Percentiles rank a stretch among this genome's conserved stretches.
Conservation (phyloP, 2,797 vertebrate genomes). For the Takifugu ocellatus region DNA sequence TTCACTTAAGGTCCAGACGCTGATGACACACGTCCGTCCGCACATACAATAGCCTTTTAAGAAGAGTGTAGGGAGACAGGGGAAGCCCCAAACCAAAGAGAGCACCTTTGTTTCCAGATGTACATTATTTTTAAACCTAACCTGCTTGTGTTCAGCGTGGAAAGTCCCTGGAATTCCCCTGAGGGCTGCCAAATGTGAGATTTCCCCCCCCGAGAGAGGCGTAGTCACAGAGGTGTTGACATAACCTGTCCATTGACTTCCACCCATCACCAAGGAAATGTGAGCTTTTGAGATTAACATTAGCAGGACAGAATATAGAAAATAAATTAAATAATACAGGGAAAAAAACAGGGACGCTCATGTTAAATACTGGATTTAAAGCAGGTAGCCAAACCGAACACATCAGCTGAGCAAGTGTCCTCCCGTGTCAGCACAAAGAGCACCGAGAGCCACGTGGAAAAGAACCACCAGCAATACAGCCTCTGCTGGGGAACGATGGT, state of each 20-base stretch:
- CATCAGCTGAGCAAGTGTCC: slow-evolving; percentile 37
- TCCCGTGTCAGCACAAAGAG: slow-evolving; percentile 61
- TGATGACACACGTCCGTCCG: too few species aligned
- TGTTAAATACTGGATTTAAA: too few species aligned
- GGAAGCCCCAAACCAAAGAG: slow-evolving; percentile 9
- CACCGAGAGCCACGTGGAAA: slow-evolving; percentile 42
- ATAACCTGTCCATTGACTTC: slow-evolving; percentile 51
- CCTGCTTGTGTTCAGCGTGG: slow-evolving; percentile 50
- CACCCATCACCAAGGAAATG: slow-evolving; percentile 41
- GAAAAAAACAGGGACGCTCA: background rate
- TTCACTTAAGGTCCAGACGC: too few species aligned
- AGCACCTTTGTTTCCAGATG: slow-evolving; percentile 48
- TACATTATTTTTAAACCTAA: slow-evolving; percentile 44
- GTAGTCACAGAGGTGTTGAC: slow-evolving; percentile 32
- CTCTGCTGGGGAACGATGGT: background rate
- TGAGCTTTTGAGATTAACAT: slow-evolving; percentile 6
- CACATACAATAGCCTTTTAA: too few species aligned
- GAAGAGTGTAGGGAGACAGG: slow-evolving; percentile 3
- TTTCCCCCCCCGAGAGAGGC: slow-evolving; percentile 34
- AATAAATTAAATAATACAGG: background rate
- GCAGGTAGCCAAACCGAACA: slow-evolving; percentile 7
- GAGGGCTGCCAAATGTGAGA: slow-evolving; percentile 51
- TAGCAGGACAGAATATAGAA: too few species aligned
- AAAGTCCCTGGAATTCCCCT: slow-evolving; percentile 61
- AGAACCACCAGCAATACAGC: slow-evolving; percentile 27